phyloP scores from a whole-genome alignment of 2,888 invertebrate species.

The Iselma pallidipennis region DNA sequence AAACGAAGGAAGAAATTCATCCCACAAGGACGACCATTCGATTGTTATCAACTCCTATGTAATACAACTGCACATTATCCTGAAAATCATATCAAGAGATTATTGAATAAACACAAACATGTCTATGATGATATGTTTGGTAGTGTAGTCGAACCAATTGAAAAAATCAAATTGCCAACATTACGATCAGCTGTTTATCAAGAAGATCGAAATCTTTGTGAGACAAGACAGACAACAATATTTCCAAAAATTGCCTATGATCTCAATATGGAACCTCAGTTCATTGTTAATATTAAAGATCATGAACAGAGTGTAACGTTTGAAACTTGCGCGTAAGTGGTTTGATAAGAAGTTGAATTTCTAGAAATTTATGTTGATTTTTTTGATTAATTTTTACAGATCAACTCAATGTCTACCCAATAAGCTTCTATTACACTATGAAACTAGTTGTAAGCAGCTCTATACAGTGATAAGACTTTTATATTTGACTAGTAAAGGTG shows the following conservation, averaged over 20 bases:
- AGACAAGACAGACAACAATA: constrained; percentile 12
- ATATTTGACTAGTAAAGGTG: constrained; percentile 25
- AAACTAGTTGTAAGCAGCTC: constrained; percentile 31
- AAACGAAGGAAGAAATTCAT: constrained; percentile 2
- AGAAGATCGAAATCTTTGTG: constrained; percentile 24
- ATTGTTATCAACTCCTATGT: constrained; percentile 4
- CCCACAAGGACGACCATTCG: background rate
- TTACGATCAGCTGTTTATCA: background rate
- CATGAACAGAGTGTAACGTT: constrained; percentile 27
- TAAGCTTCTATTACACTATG: constrained; percentile 24
- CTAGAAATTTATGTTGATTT: background rate
- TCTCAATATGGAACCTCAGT: constrained; percentile 18
- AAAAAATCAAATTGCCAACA: background rate
- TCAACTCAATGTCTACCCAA: constrained; percentile 15
- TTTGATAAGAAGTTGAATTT: too few species aligned
- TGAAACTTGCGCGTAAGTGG: constrained; percentile 31
- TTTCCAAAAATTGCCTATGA: constrained; percentile 27
- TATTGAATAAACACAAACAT: constrained; percentile 1
- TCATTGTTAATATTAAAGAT: constrained; percentile 27
- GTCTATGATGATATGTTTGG: constrained; percentile 2
- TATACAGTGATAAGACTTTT: constrained; percentile 30
- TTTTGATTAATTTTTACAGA: background rate
- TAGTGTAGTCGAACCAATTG: constrained; percentile 1
- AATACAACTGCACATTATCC: background rate
- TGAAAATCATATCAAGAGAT: background rate